Evolutionary conservation across 2,113 vertebrate species (phyloP), one percentile per base, ranked within the genome.

Genomic region (Bothrops jararaca): DNA sequence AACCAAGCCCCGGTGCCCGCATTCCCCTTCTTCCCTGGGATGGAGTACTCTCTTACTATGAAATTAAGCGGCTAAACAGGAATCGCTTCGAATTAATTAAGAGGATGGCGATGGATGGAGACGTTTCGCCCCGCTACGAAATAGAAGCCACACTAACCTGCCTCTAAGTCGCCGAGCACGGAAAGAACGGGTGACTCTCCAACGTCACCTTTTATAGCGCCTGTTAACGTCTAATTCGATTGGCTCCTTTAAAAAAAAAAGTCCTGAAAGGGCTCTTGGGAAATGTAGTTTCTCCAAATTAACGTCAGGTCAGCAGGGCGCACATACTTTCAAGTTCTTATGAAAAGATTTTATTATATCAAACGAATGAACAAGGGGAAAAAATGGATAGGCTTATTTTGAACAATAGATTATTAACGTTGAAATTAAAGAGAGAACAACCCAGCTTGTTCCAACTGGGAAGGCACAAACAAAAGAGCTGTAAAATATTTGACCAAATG

Each of bases 61-160:
- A 13, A n/a, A 90, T 0, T 8, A 24, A 1, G 9, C 18, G 5
- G 5, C 24, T 1, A 29, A 20, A 20, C 0, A 0, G 2, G 11
- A 2, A 2, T 1, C 45, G 1, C 0, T 7, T 6, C 1, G 26
- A 2, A 4, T 13, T 9, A 15, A 13, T 39, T 0, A 29, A 5
- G 53, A 10, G 74, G 94, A 96, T 96, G 93, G 92, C 88, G 22
- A 45, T 4, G 88, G 96, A 96, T 94, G 9, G 7, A 18, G 3
- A 2, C 2, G n/a, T 3, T 6, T 11, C 56, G 42, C 74, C 45
- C 42, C 6, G 18, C 9, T 1, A 0, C 18, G 0, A 1, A 22
- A 20, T 0, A 0, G 90, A 18, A 0, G 0, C 0, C 13, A 0
- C 0, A 0, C 0, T 0, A 0, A 0, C 53, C 0, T 0, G 5